Evolutionary conservation across 2,113 vertebrate species (phyloP), one percentile per base, ranked within the genome.

Genomic region (Bos taurus): DNA sequence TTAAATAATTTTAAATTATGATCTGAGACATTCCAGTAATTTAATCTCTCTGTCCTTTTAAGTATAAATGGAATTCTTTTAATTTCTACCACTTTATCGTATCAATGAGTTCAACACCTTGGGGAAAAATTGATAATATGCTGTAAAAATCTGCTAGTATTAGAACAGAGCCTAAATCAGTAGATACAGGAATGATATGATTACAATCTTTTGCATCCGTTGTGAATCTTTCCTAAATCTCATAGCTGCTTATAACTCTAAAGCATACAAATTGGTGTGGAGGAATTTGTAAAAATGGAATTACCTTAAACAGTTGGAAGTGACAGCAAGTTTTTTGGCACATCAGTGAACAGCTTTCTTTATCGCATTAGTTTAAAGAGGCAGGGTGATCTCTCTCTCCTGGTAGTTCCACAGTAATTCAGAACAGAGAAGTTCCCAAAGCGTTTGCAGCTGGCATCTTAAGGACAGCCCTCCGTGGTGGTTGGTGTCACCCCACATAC

Each of bases 11-110:
- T 95, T 89, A 26, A 91, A 78, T 91, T 92, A 77, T 40, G 26
- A 21, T 59, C 91, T 93, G 59, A 92, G n/a, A 64, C 89, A 97
- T 90, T 96, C 96, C 71, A 91, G 71, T 94, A 95, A 96, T 7
- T 89, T 96, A 46, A 93, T 84, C 25, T 96, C 78, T 86, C 83
- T 88, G 23, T 91, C 52, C 23, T 96, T 87, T 90, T 81, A 67
- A 89, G 50, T 94, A 10, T 85, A 88, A 91, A 88, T 95, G 74
- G 94, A 95, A 92, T 96, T 94, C 48, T 92, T 71, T 57, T 92
- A n/a, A 84, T 92, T 89, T 78, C 33, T 74, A 82, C 57, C 50
- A n/a, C 92, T 88, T 86, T 52, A 89, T 80, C 62, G 5, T 96
- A 54, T 94, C 33, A 54, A 6, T 40, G 56, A 74, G 48, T 90